Percentiles rank a stretch among this genome's conserved stretches.
These are phyloP conservation scores for Scolopax bukidnonensis DNA, from an alignment of 2,797 vertebrate species.

Conservation along the genomic window DNA sequence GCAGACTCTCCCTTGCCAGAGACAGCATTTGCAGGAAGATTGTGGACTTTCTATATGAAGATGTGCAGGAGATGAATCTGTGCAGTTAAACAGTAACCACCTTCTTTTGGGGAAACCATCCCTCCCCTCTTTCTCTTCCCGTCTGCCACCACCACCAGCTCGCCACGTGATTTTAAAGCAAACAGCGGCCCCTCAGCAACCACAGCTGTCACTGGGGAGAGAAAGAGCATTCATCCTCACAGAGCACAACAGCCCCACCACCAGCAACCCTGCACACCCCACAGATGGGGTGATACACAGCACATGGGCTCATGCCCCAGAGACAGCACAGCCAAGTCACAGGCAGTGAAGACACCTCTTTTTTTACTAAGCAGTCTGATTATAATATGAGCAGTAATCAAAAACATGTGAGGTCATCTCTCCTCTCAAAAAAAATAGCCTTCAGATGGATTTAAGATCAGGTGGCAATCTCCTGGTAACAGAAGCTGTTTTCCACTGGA, in stretches of 20 bases:
- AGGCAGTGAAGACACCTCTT: not conserved
- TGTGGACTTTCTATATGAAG: not conserved
- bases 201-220: constrained; percentile 4
- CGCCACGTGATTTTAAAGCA: constrained; percentile 31
- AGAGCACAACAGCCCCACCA: not conserved
- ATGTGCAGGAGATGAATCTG: not conserved
- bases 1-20: not conserved
- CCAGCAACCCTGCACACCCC: not conserved
- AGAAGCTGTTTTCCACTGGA: not conserved
- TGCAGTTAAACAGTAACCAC: constrained; percentile 43
- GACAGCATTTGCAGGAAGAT: not conserved
- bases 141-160: not conserved
- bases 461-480: not conserved
- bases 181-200: constrained; percentile 38
- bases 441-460: not conserved
- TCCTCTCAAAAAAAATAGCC: not conserved
- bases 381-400: not conserved
- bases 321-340: not conserved
- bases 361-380: not conserved
- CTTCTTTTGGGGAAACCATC: not conserved
- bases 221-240: not conserved
- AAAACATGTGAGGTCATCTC: not conserved
- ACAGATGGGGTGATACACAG: not conserved
- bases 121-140: not conserved
- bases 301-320: not conserved